phyloP scores from a whole-genome alignment of 92 coral and sea anemone genomes.

The Metridium senile region DNA sequence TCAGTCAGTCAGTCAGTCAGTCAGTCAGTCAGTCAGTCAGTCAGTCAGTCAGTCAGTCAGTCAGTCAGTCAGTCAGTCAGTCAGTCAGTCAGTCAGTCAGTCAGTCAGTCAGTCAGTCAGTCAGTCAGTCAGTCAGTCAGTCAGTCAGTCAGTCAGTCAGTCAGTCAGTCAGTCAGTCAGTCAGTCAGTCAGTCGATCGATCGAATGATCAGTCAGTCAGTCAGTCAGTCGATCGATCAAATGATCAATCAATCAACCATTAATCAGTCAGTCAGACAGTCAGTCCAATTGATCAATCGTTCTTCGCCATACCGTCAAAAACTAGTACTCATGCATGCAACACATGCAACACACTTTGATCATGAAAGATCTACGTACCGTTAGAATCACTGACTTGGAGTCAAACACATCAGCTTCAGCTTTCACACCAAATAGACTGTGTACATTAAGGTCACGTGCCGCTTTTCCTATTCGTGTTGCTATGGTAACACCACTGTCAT shows the following conservation, averaged over 20 bases:
- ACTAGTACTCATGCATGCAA: no score
- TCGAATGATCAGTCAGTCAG: neutral
- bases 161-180: neutral
- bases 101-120: neutral
- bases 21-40: no score
- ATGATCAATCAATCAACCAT: no score
- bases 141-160: neutral
- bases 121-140: neutral
- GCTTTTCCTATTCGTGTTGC: slow-evolving; percentile 46
- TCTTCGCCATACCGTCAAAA: no score
- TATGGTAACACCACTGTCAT: slow-evolving; percentile 16
- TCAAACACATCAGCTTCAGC: slow-evolving; percentile 31
- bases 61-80: neutral
- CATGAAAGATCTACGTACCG: no score
- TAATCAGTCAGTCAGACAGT: no score
- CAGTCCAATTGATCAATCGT: no score
- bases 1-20: no score
- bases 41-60: no score
- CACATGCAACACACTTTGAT: no score
- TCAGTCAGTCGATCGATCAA: no score
- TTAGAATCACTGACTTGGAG: neutral
- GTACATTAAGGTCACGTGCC: slow-evolving; percentile 44
- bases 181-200: neutral
- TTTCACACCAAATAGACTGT: slow-evolving; percentile 18
- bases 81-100: neutral